Base-by-base conservation (phyloP, 2,888 invertebrate genomes). In the Cylloceria caligata region DNA sequence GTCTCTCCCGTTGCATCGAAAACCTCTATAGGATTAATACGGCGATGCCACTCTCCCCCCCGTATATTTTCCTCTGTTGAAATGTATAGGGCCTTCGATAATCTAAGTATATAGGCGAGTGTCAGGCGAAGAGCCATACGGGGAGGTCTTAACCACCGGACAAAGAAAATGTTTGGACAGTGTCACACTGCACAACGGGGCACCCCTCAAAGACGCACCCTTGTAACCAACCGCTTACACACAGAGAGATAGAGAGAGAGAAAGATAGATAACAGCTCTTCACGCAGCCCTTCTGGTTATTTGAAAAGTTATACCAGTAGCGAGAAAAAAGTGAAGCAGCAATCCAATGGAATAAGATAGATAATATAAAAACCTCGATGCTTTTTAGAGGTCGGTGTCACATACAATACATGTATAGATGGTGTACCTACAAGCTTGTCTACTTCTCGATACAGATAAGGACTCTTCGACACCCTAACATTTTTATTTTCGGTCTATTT, bases 141-240 rank as follows among this genome's bases (percentile, higher is more conserved):
- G 89, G 88, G 89, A 87, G 89, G 90, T 90, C 91, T 91, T 91
- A 91, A 92, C 92, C 90, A 89, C 90, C 88, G 90, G 90, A 92
- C 91, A 91, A 92, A 92, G 92, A 92, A 92, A 92, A 92, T 92
- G 91, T 92, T 92, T 92, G 92, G 91, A 92, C 92, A 92, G 91
- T 92, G 92, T 92, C 92, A 90, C 90, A 88, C 90, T 88, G 87
- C 88, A 88, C 87, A 89, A 88, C 84, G 88, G 74, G 82, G 86
- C 86, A 87, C 88, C 88, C 89, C 89, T 88, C 86, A 84, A 88
- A 86, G 88, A 86, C 87, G 86, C 85, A 87, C 89, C 86, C 83
- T 81, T 80, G 75, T 81, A 77, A 64, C 81, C 36, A 69, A 83
- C 73, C 69, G 69, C 68, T 79, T 82, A 52, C 16, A 34, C 57